Conservation (phyloP, 2,113 vertebrate genomes). For the Rana temporaria region DNA sequence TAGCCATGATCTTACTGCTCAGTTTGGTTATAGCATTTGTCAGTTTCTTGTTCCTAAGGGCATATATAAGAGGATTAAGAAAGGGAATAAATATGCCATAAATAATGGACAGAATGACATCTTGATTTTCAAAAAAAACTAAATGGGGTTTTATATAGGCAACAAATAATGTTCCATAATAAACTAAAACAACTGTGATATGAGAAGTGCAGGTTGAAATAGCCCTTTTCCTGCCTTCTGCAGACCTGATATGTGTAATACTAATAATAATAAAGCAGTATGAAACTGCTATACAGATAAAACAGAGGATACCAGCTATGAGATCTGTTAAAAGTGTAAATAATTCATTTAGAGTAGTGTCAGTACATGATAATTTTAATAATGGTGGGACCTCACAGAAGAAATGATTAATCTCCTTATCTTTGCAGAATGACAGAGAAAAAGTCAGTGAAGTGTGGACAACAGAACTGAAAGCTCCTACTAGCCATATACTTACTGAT, state of each 20-base stretch:
- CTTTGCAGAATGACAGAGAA: slow-evolving; percentile 59
- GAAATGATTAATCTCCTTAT: slow-evolving; percentile 62
- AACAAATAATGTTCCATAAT: slow-evolving; percentile 26
- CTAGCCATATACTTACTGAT: background rate
- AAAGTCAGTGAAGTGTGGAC: slow-evolving; percentile 18
- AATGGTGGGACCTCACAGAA: slow-evolving; percentile 64
- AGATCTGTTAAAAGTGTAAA: slow-evolving; percentile 61
- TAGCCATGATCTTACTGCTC: background rate
- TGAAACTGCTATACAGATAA: slow-evolving; percentile 59
- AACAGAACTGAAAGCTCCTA: slow-evolving; percentile 31
- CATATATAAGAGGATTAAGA: slow-evolving; percentile 26
- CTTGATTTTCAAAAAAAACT: slow-evolving; percentile 18
- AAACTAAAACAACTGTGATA: slow-evolving; percentile 47
- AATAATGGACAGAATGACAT: slow-evolving; percentile 30
- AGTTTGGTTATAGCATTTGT: background rate
- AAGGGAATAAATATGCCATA: slow-evolving; percentile 35
- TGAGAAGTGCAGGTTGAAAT: slow-evolving; percentile 67
- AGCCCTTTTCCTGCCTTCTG: slow-evolving; percentile 60
- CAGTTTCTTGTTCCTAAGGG: background rate
- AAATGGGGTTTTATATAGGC: slow-evolving; percentile 24
- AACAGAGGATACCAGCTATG: slow-evolving; percentile 50
- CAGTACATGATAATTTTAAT: slow-evolving; percentile 58
- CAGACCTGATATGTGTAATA: slow-evolving; percentile 58
- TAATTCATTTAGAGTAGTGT: slow-evolving; percentile 59
- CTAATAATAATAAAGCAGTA: slow-evolving; percentile 57